Evolutionary conservation across 2,113 vertebrate genomes (phyloP).

Genomic region (Cyprinodon tularosa): DNA sequence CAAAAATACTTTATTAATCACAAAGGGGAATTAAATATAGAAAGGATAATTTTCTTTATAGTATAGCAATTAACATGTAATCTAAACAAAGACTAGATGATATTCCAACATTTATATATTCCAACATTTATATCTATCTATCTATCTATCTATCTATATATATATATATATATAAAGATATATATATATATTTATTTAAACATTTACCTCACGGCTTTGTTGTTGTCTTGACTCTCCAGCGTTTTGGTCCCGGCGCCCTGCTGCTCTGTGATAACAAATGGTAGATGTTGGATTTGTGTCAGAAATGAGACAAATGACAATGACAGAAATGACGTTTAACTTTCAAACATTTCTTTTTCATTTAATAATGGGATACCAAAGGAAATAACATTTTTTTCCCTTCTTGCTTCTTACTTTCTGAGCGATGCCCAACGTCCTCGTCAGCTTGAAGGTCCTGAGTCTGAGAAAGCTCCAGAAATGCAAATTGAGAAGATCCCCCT

Average conservation of each 20-base stretch:
- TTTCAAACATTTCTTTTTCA: not conserved
- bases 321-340: not conserved
- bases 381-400: slow-evolving; percentile 9
- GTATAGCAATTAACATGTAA: too few species aligned
- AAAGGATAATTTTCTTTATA: too few species aligned
- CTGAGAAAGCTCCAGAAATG: slow-evolving; percentile 88
- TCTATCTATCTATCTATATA: too few species aligned
- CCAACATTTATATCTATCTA: too few species aligned
- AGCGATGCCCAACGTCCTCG: slow-evolving; percentile 9
- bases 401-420: slow-evolving; percentile 35
- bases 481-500: slow-evolving; percentile 86
- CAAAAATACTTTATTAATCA: too few species aligned
- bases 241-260: slow-evolving; percentile 38
- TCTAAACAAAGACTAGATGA: too few species aligned
- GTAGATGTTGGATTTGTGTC: not conserved
- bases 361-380: not conserved
- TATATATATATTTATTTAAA: too few species aligned
- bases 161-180: too few species aligned
- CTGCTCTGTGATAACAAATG: slow-evolving; percentile 44
- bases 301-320: not conserved
- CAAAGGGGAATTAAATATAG: too few species aligned
- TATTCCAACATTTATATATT: too few species aligned
- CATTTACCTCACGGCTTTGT: slow-evolving; percentile 62
- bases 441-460: slow-evolving; percentile 85
- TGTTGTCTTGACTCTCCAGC: slow-evolving; percentile 48